These are phyloP conservation scores for Ypsolopha sequella DNA, from an alignment of 2,888 invertebrate genomes.

Conservation along the genomic window DNA sequence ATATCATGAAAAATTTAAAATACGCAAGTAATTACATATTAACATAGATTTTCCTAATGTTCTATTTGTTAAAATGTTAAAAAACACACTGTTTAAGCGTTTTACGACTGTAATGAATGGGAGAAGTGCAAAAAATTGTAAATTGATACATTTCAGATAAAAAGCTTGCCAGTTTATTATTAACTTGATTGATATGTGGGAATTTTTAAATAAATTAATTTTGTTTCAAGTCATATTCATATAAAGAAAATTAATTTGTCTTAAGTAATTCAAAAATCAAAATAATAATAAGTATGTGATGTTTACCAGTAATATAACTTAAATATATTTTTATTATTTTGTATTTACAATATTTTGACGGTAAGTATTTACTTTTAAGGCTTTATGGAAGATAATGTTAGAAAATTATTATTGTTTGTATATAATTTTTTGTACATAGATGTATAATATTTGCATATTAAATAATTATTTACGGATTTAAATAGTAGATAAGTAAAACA, in stretches of 20 bases:
- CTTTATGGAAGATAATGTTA: no score
- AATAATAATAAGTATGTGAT: conserved; percentile 28
- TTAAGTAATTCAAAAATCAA: background rate
- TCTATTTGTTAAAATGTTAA: no score
- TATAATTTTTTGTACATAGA: no score
- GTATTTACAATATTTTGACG: conserved; percentile 1
- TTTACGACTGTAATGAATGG: background rate
- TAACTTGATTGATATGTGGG: background rate
- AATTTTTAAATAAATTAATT: conserved; percentile 1
- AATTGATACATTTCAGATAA: background rate
- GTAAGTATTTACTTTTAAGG: background rate
- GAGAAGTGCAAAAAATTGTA: background rate
- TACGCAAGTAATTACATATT: no score
- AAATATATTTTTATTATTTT: background rate
- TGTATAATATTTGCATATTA: no score
- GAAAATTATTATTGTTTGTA: no score
- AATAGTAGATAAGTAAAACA: no score
- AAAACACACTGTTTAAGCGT: no score
- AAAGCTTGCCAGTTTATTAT: background rate
- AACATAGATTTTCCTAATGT: no score
- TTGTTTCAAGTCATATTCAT: conserved; percentile 1
- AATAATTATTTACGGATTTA: no score
- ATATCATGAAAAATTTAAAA: no score
- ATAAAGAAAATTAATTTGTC: conserved; percentile 3
- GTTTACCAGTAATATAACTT: conserved; percentile 40